Base-by-base conservation (phyloP, 1,140 invertebrate genomes). In the Calosoma granatense region DNA sequence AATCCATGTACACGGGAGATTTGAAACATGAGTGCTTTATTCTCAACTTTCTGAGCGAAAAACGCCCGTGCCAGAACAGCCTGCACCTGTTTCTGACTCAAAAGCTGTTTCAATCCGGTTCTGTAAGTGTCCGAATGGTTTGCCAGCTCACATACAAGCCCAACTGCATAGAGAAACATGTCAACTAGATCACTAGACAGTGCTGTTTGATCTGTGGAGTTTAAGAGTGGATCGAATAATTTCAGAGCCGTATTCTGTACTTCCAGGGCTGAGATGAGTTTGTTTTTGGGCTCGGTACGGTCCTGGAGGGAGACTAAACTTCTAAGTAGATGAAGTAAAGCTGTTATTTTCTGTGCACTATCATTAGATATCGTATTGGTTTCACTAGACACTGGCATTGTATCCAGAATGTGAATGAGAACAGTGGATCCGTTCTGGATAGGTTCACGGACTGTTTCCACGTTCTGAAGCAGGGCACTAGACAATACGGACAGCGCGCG, bases 1-100 rank as follows among this genome's bases (percentile, higher is more conserved):
- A 76, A 78, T 51, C 67, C 67, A 11, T 65, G 57, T n/a, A 69
- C 70, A 1, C 71, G 65, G 15, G 69, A 69, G 19, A 81, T 64
- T 57, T 71, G 67, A 0, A 81, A 63, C n/a, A 76, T 70, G 58
- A 75, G 71, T 56, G 70, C 65, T 51, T 78, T 80, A 6, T 77
- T 71, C 22, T 74, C 64, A 53, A 62, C 64, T 9, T 73, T 70
- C 11, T 77, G 73, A 2, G 65, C 70, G 60, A 73, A 79, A 12
- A 81, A 65, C 12, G 74, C 75, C 39, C 75, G 62, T 4, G 78
- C 78, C 23, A 81, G 67, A 9, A 76, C 67, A 65, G 74, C 75
- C 61, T 79, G 76, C 11, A 79, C 72, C 63, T 76, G 72, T 60
- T 61, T 12, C 22, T 22, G 12, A 54, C 22, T 11, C 12, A 54